Base-by-base conservation (phyloP, 2,888 invertebrate species). In the Ichneumon xanthorius region DNA sequence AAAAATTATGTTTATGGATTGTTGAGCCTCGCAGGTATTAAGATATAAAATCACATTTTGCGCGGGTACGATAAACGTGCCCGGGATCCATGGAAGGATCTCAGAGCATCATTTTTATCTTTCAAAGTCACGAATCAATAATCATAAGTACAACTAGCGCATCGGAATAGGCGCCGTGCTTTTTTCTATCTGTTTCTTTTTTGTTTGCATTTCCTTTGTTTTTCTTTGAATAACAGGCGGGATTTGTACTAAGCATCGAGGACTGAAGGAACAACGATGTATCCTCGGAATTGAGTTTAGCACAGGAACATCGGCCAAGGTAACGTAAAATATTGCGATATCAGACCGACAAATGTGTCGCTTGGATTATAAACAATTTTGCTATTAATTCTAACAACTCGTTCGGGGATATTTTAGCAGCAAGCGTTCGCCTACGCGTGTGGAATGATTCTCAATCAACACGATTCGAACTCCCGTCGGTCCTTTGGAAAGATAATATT, bases 391-490 rank as follows among this genome's bases (percentile, higher is more conserved):
- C 5, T 14, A n/a, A 71, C n/a, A 58, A 68, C 26, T 58, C 68
- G 63, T 33, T 33, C 1, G 33, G 33, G 1, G 30, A 30, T 40
- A 79, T 61, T 37, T 70, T 11, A 71, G 50, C 58, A 45, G 45
- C 26, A 45, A 58, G 30, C 33, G 19, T 58, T 67, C 6, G 50
- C 37, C 67, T 53, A 67, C 33, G 79, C 79, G 58, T 72, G 33
- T 63, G 79, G 79, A 80, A 80, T 80, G 79, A 72, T 80, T 80
- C 71, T 80, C 71, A 80, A 80, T 72, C 19, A 40, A 80, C 71
- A 61, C 70, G 70, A 70, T 55, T 61, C 78, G 33, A 67, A 37
- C 26, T 77, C 16, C 14, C 37, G 67, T 67, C 26, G n/a, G 26
- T 77, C n/a, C 55, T 58, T 45, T 30, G 58, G 68, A 78, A 78